Conservation (phyloP, 2,888 invertebrate species). For the Cryptus armator region DNA sequence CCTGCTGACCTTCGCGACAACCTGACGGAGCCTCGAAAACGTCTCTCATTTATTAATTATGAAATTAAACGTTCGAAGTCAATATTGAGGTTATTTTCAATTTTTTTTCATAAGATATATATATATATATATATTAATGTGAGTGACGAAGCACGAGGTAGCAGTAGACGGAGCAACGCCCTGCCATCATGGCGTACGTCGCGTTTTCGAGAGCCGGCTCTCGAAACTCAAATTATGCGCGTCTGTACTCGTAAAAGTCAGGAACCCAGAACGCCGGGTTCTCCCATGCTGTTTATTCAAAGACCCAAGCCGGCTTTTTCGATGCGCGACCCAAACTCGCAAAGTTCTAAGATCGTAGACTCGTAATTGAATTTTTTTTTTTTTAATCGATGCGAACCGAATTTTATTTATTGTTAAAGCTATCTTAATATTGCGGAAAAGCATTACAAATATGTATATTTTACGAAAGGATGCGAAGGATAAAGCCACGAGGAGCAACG, state of each 20-base stretch:
- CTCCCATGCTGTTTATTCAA: neutral
- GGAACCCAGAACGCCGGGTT: neutral
- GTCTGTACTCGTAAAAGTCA: neutral
- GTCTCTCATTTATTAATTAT: neutral
- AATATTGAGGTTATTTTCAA: neutral
- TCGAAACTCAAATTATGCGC: neutral
- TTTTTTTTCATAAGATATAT: neutral
- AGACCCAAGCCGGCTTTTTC: constrained; percentile 14
- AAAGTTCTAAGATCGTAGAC: neutral
- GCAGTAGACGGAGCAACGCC: constrained; percentile 65
- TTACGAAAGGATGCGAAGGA: constrained; percentile 11
- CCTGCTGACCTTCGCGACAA: constrained; percentile 65
- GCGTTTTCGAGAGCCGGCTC: constrained; percentile 38
- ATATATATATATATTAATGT: neutral
- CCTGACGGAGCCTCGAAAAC: constrained; percentile 46
- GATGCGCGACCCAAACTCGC: neutral
- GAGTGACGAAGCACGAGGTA: neutral
- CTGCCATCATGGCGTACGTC: constrained; percentile 64
- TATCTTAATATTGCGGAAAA: neutral
- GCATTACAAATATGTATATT: neutral
- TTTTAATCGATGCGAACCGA: neutral
- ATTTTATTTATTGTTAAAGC: neutral
- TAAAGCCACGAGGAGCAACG: constrained; percentile 75
- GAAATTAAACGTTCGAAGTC: neutral
- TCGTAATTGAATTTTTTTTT: no score